Base-by-base conservation (phyloP, 2,888 invertebrate species). In the Timema cristinae region DNA sequence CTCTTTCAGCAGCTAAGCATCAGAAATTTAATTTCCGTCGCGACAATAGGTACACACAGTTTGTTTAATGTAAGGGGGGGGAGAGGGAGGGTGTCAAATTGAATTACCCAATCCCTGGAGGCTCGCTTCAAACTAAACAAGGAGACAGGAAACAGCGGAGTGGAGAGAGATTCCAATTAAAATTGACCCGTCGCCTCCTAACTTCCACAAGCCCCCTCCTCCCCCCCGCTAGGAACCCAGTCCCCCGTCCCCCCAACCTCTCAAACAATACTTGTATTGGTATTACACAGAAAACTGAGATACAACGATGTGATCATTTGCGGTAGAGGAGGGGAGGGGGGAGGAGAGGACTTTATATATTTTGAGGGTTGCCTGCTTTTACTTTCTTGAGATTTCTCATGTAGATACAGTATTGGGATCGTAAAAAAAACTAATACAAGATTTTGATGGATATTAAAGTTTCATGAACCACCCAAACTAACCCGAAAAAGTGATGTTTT, bases 31-130 rank as follows among this genome's bases (percentile, higher is more conserved):
- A 75, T 76, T 75, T 75, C 76, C 74, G 72, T 70, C 72, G 69
- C 72, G 74, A 76, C 75, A 75, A 76, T 73, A 74, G 75, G 75
- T 72, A 72, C 74, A 32, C 32, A 75, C 75, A 73, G 75, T 76
- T 76, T 76, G 76, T 73, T 76, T 76, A 76, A 76, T 75, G 75
- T 73, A 73, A 71, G 72, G 32, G 32, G 32, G 32, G 32, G 32
- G 32, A 71, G 70, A 71, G 69, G 72, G 54, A 67, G 72, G 71
- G 75, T 75, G 75, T 75, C 73, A 75, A 75, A 75, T 75, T 75
- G 75, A 75, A 74, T 75, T 73, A 74, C 63, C 48, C 32, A 32
- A 32, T 32, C 32, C 32, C 32, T 32, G 32, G 32, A 32, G 32
- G 32, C 4, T 32, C 32, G 32, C 32, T 32, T 32, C 32, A 32